A percentile compares a stretch with the other conserved stretches of the same genome.
phyloP scores from a whole-genome alignment of 2,888 invertebrate genomes.

The Cephus pygmeus region DNA sequence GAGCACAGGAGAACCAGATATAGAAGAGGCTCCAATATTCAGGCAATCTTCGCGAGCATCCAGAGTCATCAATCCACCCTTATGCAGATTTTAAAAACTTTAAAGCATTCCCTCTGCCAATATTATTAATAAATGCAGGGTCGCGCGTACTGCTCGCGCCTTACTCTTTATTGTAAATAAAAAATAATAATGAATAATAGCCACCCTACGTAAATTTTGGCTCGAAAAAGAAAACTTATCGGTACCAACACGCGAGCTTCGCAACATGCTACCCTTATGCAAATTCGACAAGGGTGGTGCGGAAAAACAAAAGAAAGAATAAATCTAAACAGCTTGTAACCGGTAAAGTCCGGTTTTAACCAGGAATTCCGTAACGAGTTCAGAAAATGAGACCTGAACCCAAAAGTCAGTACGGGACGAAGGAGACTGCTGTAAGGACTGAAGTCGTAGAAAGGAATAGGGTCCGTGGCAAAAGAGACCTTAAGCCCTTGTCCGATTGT shows the following conservation, averaged over 20 bases:
- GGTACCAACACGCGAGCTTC: neutral
- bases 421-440: neutral
- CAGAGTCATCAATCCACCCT: neutral
- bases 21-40: neutral
- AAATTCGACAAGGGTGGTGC: neutral
- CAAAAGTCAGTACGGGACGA: slow-evolving; percentile 20
- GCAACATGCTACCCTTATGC: neutral
- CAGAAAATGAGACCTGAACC: slow-evolving; percentile 38
- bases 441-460: slow-evolving; percentile 15
- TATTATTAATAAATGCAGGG: neutral
- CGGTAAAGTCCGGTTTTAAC: neutral
- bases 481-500: slow-evolving; percentile 33
- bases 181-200: neutral
- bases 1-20: slow-evolving; percentile 1
- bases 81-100: neutral
- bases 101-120: neutral
- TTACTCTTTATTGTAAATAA: neutral
- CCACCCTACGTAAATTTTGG: neutral
- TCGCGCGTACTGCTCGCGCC: neutral
- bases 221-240: neutral
- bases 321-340: neutral
- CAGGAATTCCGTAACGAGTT: neutral
- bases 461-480: slow-evolving; percentile 7
- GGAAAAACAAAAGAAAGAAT: neutral
- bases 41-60: neutral